phyloP scores from a whole-genome alignment of 2,113 vertebrate species.

The Recurvirostra avosetta region DNA sequence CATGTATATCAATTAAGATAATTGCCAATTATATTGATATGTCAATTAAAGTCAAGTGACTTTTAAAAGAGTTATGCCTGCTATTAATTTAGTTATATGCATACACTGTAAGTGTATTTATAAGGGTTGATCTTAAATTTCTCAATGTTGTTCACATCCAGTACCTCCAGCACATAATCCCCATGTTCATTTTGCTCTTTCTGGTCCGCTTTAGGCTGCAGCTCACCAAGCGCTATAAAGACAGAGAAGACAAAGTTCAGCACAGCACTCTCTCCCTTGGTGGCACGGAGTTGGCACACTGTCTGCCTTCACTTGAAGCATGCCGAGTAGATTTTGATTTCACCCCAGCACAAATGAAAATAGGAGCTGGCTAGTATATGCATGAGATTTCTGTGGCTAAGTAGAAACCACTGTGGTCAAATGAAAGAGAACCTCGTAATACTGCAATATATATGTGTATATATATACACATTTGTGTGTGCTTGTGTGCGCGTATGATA shows the following conservation, averaged over 20 bases:
- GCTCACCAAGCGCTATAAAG: not conserved
- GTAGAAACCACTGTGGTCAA: slow-evolving; percentile 38
- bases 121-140: slow-evolving; percentile 3
- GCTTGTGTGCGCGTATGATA: not conserved
- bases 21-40: slow-evolving; percentile 66
- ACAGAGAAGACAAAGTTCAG: not conserved
- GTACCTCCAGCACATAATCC: not conserved
- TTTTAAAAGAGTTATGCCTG: slow-evolving; percentile 56
- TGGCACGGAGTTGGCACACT: not conserved
- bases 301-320: not conserved
- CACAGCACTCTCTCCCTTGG: not conserved
- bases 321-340: not conserved
- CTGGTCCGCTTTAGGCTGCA: not conserved
- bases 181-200: not conserved
- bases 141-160: not conserved
- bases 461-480: not conserved
- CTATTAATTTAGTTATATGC: slow-evolving; percentile 36
- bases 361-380: not conserved
- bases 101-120: slow-evolving; percentile 2
- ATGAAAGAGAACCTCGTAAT: not conserved
- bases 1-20: slow-evolving; percentile 61
- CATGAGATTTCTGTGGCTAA: slow-evolving; percentile 46
- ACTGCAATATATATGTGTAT: not conserved
- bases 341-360: slow-evolving; percentile 31
- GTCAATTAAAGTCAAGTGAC: slow-evolving; percentile 65